Conservation (phyloP, 23 tunicate genomes). For the Styela clava region DNA sequence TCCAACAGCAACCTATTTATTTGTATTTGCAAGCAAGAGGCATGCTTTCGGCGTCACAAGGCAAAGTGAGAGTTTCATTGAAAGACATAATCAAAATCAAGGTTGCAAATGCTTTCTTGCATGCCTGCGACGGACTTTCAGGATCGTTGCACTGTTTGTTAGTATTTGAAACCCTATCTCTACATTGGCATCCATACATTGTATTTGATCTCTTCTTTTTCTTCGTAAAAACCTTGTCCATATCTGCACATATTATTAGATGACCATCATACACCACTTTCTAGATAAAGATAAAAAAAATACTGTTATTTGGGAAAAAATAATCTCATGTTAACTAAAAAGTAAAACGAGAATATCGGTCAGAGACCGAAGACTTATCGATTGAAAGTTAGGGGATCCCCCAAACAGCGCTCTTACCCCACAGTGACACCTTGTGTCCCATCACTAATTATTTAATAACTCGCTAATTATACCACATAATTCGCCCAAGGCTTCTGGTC, state of each 20-base stretch:
- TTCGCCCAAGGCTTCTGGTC: too few species aligned
- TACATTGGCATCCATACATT: slow-evolving; percentile 7
- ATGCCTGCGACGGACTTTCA: not conserved
- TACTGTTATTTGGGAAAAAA: too few species aligned
- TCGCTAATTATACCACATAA: too few species aligned
- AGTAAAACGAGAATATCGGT: too few species aligned
- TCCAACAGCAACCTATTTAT: too few species aligned
- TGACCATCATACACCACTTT: slow-evolving; percentile 1
- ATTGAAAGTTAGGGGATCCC: too few species aligned
- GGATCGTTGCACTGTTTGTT: slow-evolving; percentile 29
- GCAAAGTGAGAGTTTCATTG: not conserved
- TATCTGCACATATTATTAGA: not conserved
- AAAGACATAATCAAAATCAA: not conserved
- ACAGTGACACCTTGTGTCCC: too few species aligned
- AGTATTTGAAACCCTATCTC: not conserved
- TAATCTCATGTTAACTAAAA: too few species aligned
- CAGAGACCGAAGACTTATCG: too few species aligned
- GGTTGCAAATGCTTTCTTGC: slow-evolving; percentile 6
- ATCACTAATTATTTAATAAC: too few species aligned
- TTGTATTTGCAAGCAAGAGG: too few species aligned
- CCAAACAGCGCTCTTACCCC: too few species aligned
- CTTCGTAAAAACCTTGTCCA: not conserved
- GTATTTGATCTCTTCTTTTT: not conserved
- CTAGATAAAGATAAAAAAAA: not conserved
- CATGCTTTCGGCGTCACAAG: slow-evolving; percentile 27